These are phyloP conservation scores for Sarcophaga caerulescens DNA, from an alignment of 2,888 invertebrate species.

Conservation along the genomic window DNA sequence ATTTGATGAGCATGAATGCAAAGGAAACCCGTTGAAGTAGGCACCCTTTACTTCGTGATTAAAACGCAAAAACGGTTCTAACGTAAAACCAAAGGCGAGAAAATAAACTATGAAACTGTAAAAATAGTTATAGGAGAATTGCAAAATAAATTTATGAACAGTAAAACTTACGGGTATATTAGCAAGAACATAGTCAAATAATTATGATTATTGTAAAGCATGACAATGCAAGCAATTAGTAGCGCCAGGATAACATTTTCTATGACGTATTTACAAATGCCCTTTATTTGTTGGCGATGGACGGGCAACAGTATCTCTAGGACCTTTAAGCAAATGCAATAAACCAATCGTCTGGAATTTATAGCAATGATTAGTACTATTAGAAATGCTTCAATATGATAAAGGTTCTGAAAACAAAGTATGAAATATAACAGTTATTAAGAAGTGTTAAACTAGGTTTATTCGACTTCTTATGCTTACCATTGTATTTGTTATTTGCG, in stretches of 20 bases:
- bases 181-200: slow-evolving; percentile 90
- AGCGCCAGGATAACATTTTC: slow-evolving; percentile 83
- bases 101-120: slow-evolving; percentile 88
- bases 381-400: slow-evolving; percentile 94
- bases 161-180: slow-evolving; percentile 91
- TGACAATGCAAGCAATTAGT: slow-evolving; percentile 86
- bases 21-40: slow-evolving; percentile 83
- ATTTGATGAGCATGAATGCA: slow-evolving; percentile 89
- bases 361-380: slow-evolving; percentile 92
- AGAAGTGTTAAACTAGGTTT: background rate
- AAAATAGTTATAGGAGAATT: background rate
- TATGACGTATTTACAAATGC: slow-evolving; percentile 80
- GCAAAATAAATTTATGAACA: background rate
- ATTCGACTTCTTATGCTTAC: slow-evolving; percentile 82
- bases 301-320: slow-evolving; percentile 80
- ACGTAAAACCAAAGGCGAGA: slow-evolving; percentile 89
- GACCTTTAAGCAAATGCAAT: slow-evolving; percentile 83
- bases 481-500: slow-evolving; percentile 92
- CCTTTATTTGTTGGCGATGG: slow-evolving; percentile 80
- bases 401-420: slow-evolving; percentile 88
- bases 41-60: slow-evolving; percentile 79
- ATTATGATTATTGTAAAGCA: slow-evolving; percentile 88
- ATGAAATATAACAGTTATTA: slow-evolving; percentile 71
- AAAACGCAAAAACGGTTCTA: slow-evolving; percentile 89
- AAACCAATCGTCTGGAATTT: slow-evolving; percentile 90